Percentiles rank a stretch among this genome's conserved stretches.
Evolutionary conservation across 2,113 vertebrate species (phyloP).

Genomic region (Gallinago paraguaiae): DNA sequence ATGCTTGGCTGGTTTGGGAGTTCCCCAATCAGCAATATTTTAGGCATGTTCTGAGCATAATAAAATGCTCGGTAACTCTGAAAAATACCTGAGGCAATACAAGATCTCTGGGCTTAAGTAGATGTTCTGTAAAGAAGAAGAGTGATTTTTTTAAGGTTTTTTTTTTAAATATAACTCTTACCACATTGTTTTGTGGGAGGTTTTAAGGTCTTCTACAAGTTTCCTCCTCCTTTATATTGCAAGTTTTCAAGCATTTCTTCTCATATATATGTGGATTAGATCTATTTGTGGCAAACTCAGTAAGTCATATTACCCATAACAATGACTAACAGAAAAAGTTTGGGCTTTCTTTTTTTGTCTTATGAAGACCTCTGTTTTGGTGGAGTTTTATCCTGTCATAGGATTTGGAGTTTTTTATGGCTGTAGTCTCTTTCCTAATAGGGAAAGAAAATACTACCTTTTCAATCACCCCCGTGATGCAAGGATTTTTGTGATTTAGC

Average conservation of each 20-base stretch:
- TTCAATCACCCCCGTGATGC: background rate
- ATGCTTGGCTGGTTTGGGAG: background rate
- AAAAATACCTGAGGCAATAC: background rate
- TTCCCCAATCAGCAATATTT: background rate
- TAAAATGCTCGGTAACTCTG: background rate
- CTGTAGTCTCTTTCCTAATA: background rate
- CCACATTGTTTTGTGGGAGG: background rate
- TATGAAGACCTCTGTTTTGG: rapidly evolving
- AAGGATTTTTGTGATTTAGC: background rate
- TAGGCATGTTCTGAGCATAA: background rate
- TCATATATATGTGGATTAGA: background rate
- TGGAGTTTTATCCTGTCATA: background rate
- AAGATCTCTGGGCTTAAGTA: background rate
- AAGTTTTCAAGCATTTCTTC: background rate
- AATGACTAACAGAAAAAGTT: background rate
- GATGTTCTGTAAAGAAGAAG: background rate
- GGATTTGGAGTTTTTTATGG: background rate
- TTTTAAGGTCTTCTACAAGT: background rate
- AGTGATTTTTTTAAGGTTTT: no score
- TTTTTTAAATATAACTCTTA: background rate
- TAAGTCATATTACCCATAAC: background rate
- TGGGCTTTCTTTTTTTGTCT: background rate
- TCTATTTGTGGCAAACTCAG: background rate
- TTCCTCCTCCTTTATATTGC: background rate
- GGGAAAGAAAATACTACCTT: background rate